A percentile compares a stretch with the other conserved stretches of the same genome.
Evolutionary conservation across 2,113 vertebrate genomes (phyloP).

Genomic region (Melanerpes aurifrons): DNA sequence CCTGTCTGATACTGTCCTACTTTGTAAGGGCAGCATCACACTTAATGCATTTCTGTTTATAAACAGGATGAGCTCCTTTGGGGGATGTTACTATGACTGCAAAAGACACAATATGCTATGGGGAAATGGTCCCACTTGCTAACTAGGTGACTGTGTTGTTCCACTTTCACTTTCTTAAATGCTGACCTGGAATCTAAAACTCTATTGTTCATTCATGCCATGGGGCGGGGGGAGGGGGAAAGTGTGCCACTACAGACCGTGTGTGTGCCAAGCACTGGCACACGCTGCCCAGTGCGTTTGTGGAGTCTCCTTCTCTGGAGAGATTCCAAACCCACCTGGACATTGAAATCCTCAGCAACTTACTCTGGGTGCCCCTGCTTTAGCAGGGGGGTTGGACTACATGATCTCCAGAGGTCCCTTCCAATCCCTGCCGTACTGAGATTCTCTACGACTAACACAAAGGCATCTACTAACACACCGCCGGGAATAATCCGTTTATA

Average conservation of each 20-base stretch:
- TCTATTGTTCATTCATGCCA: background rate
- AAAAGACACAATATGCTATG: background rate
- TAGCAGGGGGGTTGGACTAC: background rate
- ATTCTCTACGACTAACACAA: background rate
- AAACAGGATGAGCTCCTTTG: background rate
- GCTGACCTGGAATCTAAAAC: background rate
- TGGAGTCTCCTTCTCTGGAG: background rate
- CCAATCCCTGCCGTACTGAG: background rate
- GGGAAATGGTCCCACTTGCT: background rate
- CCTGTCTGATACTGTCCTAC: background rate
- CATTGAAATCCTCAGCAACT: background rate
- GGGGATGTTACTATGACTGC: background rate
- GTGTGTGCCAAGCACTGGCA: background rate
- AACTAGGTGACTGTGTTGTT: background rate
- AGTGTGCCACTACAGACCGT: background rate
- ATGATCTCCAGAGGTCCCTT: background rate
- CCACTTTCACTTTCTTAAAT: background rate
- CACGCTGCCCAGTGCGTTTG: background rate
- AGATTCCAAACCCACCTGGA: background rate
- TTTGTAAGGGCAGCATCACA: background rate
- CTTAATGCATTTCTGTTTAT: background rate
- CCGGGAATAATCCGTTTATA: background rate
- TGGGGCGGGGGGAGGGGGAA: no score
- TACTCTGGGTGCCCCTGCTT: background rate
- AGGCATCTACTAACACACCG: background rate